Evolutionary conservation across 2,888 invertebrate genomes (phyloP), one percentile per base, ranked within the genome.

Genomic region (Pseudolycoriella hygida): DNA sequence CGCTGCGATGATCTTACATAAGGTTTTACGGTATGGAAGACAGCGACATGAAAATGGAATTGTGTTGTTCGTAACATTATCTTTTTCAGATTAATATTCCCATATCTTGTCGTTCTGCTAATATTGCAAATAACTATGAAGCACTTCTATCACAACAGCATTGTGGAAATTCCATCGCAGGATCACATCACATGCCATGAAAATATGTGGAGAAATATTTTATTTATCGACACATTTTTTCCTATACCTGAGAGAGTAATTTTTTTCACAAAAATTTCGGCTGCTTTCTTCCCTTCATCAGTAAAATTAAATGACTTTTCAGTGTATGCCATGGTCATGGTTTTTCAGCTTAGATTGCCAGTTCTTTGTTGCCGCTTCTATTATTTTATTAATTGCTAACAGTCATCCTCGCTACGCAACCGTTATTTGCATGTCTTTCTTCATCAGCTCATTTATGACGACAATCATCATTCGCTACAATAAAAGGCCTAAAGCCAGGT

Each of bases 271-370:
- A n/a, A n/a, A n/a, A n/a, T n/a, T n/a, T n/a, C n/a, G n/a, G n/a
- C n/a, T n/a, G n/a, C n/a, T n/a, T n/a, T n/a, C n/a, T n/a, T n/a
- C n/a, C n/a, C n/a, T n/a, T 25, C 25, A 25, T 25, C 25, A 25
- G 8, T 25, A 25, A 8, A 25, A 6, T 25, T 25, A 25, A 8
- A 25, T 25, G 25, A 25, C 8, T 25, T 41, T 44, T 19, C 60
- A 85, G 84, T 86, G 85, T 54, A 79, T 84, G 79, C 68, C 80
- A 44, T 76, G 84, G 71, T 81, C 83, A 47, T 85, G 84, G 85
- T 82, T 80, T 60, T 63, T 85, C 43, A 77, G 82, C 0, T 72
- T 78, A 53, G 84, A 85, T 62, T 79, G 78, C 1, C 81, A 81
- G 56, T 76, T 84, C 56, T 84, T 83, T 62, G 68, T 76, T 20